Evolutionary conservation across 2,797 vertebrate species (phyloP), one percentile per base, ranked within the genome.

Genomic region (Buceros bicornis): DNA sequence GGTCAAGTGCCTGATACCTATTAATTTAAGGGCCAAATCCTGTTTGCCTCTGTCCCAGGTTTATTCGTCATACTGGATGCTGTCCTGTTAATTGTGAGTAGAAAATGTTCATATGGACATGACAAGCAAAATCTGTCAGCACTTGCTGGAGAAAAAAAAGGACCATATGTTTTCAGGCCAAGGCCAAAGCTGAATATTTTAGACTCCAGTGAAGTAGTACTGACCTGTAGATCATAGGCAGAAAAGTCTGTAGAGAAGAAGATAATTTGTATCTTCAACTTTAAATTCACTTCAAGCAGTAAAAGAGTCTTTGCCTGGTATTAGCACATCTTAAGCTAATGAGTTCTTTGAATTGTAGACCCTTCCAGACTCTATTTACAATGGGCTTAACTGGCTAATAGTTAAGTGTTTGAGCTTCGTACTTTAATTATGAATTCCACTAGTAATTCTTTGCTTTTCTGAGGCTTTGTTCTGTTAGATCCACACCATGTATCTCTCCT

Each of bases 351-450:
- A 83, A 67, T 58, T 74, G 67, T 50, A 67, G 42, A 61, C 79
- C 43, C 71, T 79, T 89, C 70, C 95, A 89, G 93, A 57, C 87
- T 69, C 82, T 61, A 5, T 96, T 93, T 94, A 61, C 78, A 50
- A 7, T 43, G 60, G 83, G 40, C 60, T 89, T 91, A 90, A 51
- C 8, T 92, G 67, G 48, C 56, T 96, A 58, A 73, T 64, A 35
- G 57, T n/a, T 48, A 13, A 28, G 5, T 43, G 64, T 92, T 82
- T 84, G 81, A 94, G 80, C 48, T 72, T 70, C 73, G 40, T 70
- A 58, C 21, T 56, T 77, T 54, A 54, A 2, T 82, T 69, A 90
- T 72, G 76, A 91, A 83, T 84, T 51, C 62, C 31, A 29, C 29
- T 37, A 92, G 26, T 78, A 79, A 72, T 79, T 90, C 69, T 50